Percentiles rank a stretch among this genome's conserved stretches.
Conservation (phyloP, 2,113 vertebrate genomes). For the Orientallactaga bullata region DNA sequence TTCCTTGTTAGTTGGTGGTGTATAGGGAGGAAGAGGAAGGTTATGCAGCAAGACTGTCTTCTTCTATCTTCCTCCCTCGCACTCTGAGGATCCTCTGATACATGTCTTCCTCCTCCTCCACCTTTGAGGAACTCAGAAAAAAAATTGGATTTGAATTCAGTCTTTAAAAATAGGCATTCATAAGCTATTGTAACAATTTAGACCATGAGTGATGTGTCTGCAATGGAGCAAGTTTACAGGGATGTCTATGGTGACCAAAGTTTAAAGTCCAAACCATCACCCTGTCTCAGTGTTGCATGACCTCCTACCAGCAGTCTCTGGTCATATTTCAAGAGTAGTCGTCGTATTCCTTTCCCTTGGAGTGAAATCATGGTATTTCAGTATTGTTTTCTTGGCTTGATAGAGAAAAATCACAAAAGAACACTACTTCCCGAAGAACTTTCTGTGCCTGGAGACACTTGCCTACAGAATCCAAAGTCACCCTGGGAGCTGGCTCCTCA, state of each 20-base stretch:
- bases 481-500: neutral
- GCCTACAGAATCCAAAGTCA: neutral
- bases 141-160: neutral
- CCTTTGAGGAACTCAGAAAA: neutral
- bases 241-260: neutral
- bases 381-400: neutral
- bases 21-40: accelerated
- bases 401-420: neutral
- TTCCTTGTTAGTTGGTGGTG: neutral
- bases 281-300: neutral
- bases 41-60: neutral
- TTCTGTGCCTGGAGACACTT: neutral
- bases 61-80: neutral
- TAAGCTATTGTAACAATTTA: neutral
- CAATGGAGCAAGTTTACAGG: neutral
- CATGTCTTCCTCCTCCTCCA: neutral
- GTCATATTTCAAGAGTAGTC: neutral
- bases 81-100: neutral
- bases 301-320: neutral
- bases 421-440: neutral
- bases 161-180: neutral
- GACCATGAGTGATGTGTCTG: too few species aligned
- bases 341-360: neutral
- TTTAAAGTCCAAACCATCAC: neutral
- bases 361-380: neutral